Evolutionary conservation across 2,797 vertebrate genomes (phyloP), one percentile per base, ranked within the genome.

Genomic region (Sternarchorhynchus goeldii): DNA sequence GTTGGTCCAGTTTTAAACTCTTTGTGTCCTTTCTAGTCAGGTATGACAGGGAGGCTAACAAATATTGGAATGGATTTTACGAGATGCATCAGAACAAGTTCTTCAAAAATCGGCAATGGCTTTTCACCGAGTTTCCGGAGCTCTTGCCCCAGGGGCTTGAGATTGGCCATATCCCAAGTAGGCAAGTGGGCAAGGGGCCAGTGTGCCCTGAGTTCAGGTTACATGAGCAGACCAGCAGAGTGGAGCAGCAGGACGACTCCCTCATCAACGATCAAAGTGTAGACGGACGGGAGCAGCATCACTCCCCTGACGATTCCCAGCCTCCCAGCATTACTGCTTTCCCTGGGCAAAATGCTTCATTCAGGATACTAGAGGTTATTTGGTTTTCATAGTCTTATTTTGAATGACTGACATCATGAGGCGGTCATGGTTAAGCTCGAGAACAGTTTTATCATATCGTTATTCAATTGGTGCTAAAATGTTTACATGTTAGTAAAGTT

Each of bases 61-160:
- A 90, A 76, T 96, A 95, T 75, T 98, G 97, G 97, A 90, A 97
- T 88, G 88, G 77, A 67, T 98, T 98, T 94, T 98, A 98, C 83
- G 90, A 92, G 84, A 90, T 76, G 57, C 96, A 98, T 86, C 95
- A 94, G 86, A 90, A 91, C 87, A 96, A 95, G 79, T 98, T 98
- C 91, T 98, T 98, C 89, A 98, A 95, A 91, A 93, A 97, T 91
- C 95, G 96, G 32, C 94, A 91, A 87, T 98, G 91, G 93, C 87
- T 94, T 78, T 91, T 93, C 85, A 88, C 91, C 77, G 96, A 98
- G 85, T 98, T 98, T 85, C 96, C 97, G 79, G 97, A 98, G 89
- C 92, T 98, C 83, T 92, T 96, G 85, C 93, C 95, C 80, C 79
- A 73, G 60, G 72, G 41, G 5, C 41, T 10, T 59, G 50, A 50